Percentiles rank a stretch among this genome's conserved stretches.
Evolutionary conservation across 2,113 vertebrate genomes (phyloP).

Genomic region (Poicephalus meyeri): DNA sequence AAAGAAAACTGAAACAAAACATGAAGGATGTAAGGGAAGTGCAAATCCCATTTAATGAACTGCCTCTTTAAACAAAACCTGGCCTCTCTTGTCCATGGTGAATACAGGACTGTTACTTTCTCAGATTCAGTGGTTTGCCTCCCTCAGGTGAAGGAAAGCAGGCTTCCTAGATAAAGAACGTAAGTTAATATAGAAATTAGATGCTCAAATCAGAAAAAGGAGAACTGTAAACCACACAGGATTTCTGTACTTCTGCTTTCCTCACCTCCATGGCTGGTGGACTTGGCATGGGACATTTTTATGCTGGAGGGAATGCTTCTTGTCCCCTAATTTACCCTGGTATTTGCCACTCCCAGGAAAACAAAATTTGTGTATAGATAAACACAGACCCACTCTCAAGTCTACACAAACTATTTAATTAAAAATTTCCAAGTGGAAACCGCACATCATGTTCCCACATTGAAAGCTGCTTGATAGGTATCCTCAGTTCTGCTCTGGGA

Average conservation of each 20-base stretch:
- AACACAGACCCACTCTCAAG: constrained; percentile 3
- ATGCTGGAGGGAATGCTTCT: not conserved
- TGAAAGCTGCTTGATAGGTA: not conserved
- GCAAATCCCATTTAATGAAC: not conserved
- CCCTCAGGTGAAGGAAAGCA: not conserved
- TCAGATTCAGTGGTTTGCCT: not conserved
- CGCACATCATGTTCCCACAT: not conserved
- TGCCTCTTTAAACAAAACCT: not conserved
- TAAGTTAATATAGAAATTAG: not conserved
- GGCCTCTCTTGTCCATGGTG: not conserved
- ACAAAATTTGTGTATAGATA: constrained; percentile 13
- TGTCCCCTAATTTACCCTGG: not conserved
- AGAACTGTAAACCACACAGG: not conserved
- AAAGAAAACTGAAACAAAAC: not conserved
- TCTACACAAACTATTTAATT: not conserved
- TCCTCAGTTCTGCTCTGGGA: not conserved
- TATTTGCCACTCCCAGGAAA: not conserved
- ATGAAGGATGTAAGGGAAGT: not conserved
- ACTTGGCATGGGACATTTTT: not conserved
- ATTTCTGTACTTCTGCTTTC: not conserved
- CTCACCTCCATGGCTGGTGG: accelerated
- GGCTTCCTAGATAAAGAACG: not conserved
- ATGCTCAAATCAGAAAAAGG: not conserved
- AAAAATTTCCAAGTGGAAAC: constrained; percentile 46
- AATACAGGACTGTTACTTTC: not conserved